phyloP scores from a whole-genome alignment of 30 jellyfish, hydroid and myxozoan genomes.

The Hydractinia echinata region DNA sequence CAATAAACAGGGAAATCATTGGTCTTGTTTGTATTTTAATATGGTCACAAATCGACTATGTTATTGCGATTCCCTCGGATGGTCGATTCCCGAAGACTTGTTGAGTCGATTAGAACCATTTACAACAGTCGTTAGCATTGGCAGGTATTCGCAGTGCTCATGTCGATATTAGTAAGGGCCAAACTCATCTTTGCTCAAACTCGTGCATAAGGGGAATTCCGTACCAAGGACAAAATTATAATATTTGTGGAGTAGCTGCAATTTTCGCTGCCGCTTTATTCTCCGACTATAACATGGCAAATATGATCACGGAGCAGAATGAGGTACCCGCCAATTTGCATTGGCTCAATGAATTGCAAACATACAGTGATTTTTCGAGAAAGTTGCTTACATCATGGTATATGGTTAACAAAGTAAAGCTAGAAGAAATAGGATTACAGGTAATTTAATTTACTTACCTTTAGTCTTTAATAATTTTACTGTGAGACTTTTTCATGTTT shows the following conservation, averaged over 20 bases:
- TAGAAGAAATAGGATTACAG: not conserved
- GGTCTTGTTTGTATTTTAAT: slow-evolving; percentile 8
- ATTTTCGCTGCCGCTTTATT: too few relatives aligned
- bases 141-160: not conserved
- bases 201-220: not conserved
- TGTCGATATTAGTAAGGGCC: not conserved
- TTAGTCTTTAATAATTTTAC: too few relatives aligned
- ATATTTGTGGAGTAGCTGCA: too few relatives aligned
- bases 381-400: not conserved
- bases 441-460: too few relatives aligned
- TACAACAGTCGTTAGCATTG: not conserved
- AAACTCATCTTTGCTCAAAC: not conserved
- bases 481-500: too few relatives aligned
- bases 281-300: too few relatives aligned
- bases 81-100: not conserved
- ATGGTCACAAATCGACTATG: not conserved
- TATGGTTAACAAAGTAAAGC: not conserved
- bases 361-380: slow-evolving; percentile 4
- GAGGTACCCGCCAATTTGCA: not conserved
- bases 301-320: too few relatives aligned
- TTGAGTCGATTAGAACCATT: not conserved
- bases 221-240: not conserved
- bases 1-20: not conserved
- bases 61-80: slow-evolving; percentile 1
- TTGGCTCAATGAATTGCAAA: not conserved